These are phyloP conservation scores for Heteractis magnifica DNA, from an alignment of 92 coral and sea anemone species.

Conservation along the genomic window DNA sequence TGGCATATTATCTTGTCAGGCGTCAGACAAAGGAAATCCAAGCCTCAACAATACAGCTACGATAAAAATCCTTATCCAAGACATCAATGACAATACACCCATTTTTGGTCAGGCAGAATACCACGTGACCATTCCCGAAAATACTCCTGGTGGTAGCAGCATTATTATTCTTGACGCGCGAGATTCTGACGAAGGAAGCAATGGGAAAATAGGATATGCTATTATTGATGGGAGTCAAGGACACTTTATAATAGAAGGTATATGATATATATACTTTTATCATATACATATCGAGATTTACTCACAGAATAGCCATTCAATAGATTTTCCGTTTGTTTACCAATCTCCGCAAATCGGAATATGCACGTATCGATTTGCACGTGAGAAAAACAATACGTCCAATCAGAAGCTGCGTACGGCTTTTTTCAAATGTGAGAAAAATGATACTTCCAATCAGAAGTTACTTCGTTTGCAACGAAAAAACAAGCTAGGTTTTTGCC, in stretches of 20 bases:
- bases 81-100: slow-evolving; percentile 63
- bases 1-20: slow-evolving; percentile 7
- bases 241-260: slow-evolving; percentile 47
- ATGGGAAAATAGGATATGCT: slow-evolving; percentile 46
- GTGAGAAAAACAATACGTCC: too few relatives aligned
- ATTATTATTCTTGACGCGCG: slow-evolving; percentile 23
- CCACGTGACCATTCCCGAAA: slow-evolving; percentile 31
- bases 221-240: slow-evolving; percentile 41
- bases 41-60: slow-evolving; percentile 37
- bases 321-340: too few relatives aligned
- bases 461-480: too few relatives aligned
- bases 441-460: too few relatives aligned
- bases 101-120: slow-evolving; percentile 40
- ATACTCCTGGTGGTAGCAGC: slow-evolving; percentile 50
- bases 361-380: too few relatives aligned
- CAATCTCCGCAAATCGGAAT: too few relatives aligned
- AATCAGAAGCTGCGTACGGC: too few relatives aligned
- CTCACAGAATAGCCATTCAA: too few relatives aligned
- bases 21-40: slow-evolving; percentile 18
- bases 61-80: slow-evolving; percentile 43
- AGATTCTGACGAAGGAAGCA: slow-evolving; percentile 61
- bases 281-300: too few relatives aligned
- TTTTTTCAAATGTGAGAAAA: too few relatives aligned
- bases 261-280: background rate
- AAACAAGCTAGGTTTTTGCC: too few relatives aligned